phyloP scores from a whole-genome alignment of 2,888 invertebrate species.

The Eilema griseolum region DNA sequence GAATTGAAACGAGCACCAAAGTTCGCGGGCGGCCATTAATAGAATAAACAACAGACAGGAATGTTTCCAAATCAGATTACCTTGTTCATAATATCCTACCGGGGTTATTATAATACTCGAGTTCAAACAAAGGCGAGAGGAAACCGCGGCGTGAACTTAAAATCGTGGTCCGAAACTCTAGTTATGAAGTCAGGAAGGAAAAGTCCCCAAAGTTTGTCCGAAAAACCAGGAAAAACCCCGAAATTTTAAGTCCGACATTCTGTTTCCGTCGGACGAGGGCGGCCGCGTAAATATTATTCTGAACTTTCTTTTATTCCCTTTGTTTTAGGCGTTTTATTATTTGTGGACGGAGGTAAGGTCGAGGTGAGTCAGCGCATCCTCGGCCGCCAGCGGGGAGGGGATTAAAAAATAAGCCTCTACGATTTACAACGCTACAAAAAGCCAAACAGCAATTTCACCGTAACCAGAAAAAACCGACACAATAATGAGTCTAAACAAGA shows the following conservation, averaged over 20 bases:
- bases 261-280: constrained; percentile 74
- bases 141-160: constrained; percentile 73
- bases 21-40: constrained; percentile 40
- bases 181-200: constrained; percentile 82
- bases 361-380: constrained; percentile 53
- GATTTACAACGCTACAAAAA: constrained; percentile 53
- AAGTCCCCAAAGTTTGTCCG: constrained; percentile 72
- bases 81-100: constrained; percentile 69
- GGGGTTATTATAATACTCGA: constrained; percentile 72
- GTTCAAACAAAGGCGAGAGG: constrained; percentile 74
- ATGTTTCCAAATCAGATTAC: constrained; percentile 65
- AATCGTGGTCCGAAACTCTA: constrained; percentile 72
- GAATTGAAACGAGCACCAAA: constrained; percentile 38
- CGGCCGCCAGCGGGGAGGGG: constrained; percentile 19
- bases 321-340: constrained; percentile 81
- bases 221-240: constrained; percentile 76
- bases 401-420: constrained; percentile 53
- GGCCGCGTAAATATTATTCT: constrained; percentile 80
- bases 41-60: constrained; percentile 57
- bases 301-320: constrained; percentile 78
- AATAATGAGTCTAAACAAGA: constrained; percentile 74
- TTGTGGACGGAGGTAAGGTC: constrained; percentile 65
- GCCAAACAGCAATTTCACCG: constrained; percentile 55
- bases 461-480: constrained; percentile 56
- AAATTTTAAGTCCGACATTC: constrained; percentile 78